Evolutionary conservation across 2,113 vertebrate genomes (phyloP), one percentile per base, ranked within the genome.

Genomic region (Spheniscus mendiculus): DNA sequence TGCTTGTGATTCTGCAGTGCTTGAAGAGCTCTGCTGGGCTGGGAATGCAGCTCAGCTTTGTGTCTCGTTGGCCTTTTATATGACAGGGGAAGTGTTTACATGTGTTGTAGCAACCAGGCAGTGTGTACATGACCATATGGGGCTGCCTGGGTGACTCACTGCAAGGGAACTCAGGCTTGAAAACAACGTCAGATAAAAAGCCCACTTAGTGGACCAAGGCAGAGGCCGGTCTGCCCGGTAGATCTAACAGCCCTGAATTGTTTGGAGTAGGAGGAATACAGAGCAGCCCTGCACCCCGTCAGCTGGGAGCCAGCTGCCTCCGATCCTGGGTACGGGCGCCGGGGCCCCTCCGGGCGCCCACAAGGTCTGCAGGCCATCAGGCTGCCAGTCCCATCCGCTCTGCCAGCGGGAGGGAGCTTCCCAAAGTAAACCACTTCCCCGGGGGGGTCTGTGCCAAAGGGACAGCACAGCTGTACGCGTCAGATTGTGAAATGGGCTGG

Each of bases 51-150:
- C 81, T 95, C 49, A 26, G 93, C 94, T 91, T 71, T 61, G 95
- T 11, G 73, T 45, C 95, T 86, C 85, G 4, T 40, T 78, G 95
- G 95, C 91, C 74, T 93, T 93, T 96, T 91, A 78, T 94, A 85
- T 4, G 2, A 25, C 65, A 74, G 95, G 94, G 93, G 91, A 91
- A 93, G 83, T 98, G 97, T 98, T 98, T 97, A 98, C 42, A 4
- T 47, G 87, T 98, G 97, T 98, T 97, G 97, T 98, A 96, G 97
- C 97, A 98, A 98, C 97, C 78, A 23, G 79, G 65, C 66, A 3
- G 56, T 55, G 82, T 77, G 95, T 67, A 32, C 87, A 83, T 78
- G 92, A 15, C 84, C 38, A 34, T 74, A n/a, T 29, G 59, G 95
- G 94, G 79, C 87, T 63, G 90, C 44, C 32, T 18, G 90, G 23